A percentile compares a stretch with the other conserved stretches of the same genome.
phyloP scores from a whole-genome alignment of 1,140 invertebrate species.

The Phymorhynchus buccinoides region DNA sequence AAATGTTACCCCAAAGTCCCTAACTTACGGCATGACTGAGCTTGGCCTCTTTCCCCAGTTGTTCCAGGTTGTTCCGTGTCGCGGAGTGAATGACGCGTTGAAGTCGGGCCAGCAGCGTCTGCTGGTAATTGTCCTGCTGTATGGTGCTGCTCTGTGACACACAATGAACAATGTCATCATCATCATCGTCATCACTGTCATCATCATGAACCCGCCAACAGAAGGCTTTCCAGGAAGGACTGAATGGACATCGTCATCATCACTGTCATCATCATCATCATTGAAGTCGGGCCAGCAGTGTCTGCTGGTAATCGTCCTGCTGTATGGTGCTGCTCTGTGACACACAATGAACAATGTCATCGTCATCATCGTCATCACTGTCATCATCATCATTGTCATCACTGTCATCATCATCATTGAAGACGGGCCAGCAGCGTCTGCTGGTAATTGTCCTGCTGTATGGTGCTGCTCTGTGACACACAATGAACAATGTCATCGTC shows the following conservation, averaged over 20 bases:
- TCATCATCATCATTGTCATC: no score
- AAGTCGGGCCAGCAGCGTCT: conserved; percentile 55
- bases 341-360: no score
- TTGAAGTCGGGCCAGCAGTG: conserved; percentile 54
- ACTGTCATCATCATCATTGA: no score
- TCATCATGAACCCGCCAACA: no score
- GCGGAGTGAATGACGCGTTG: conserved; percentile 62
- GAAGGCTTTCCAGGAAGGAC: conserved; percentile 52
- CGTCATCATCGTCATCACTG: no score
- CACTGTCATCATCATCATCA: no score
- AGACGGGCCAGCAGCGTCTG: conserved; percentile 55
- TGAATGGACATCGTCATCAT: conserved; percentile 16
- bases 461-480: conserved; percentile 6
- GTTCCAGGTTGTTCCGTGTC: conserved; percentile 55
- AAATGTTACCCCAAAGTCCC: neutral
- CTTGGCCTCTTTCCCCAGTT: conserved; percentile 65
- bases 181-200: no score
- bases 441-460: conserved; percentile 51
- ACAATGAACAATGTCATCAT: no score
- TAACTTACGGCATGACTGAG: conserved; percentile 60
- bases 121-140: conserved; percentile 50
- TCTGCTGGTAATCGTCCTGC: conserved; percentile 52
- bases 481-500: no score
- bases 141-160: conserved; percentile 15
- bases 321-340: conserved; percentile 24